A percentile compares a stretch with the other conserved stretches of the same genome.
phyloP scores from a whole-genome alignment of 2,888 invertebrate genomes.

The Polydrusus tereticollis region DNA sequence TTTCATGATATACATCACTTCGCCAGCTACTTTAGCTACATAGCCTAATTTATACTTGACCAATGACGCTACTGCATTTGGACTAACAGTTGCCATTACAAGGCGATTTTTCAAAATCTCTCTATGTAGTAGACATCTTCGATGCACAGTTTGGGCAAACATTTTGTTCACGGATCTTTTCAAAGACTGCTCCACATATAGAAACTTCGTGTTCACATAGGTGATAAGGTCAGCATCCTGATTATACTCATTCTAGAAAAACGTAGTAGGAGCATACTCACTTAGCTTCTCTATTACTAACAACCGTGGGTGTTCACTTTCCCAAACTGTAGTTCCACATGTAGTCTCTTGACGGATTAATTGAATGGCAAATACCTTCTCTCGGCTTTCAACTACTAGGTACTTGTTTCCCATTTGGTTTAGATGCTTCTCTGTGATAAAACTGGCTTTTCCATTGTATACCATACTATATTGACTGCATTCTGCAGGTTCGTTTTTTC shows the following conservation, averaged over 20 bases:
- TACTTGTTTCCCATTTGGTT: too few relatives aligned
- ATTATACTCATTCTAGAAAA: background rate
- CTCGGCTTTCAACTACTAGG: background rate
- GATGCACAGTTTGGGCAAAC: too few relatives aligned
- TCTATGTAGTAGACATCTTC: conserved; percentile 9
- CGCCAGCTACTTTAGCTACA: background rate
- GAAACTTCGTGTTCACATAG: background rate
- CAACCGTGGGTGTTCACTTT: conserved; percentile 5
- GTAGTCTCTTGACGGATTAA: background rate
- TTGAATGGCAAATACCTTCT: conserved; percentile 1
- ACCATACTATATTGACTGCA: background rate
- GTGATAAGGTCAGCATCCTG: background rate
- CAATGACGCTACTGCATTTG: conserved; percentile 15
- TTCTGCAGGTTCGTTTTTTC: background rate
- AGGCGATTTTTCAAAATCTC: conserved; percentile 22
- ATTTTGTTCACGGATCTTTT: background rate
- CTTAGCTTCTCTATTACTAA: background rate
- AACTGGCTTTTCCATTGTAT: background rate
- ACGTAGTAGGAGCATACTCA: background rate
- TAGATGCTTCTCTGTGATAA: background rate
- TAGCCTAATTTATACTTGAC: too few relatives aligned
- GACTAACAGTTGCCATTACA: background rate
- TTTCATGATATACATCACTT: conserved; percentile 17
- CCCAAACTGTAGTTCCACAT: background rate
- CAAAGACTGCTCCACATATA: too few relatives aligned